These are phyloP conservation scores for Leptopilina boulardi DNA, from an alignment of 1,140 invertebrate species.

Conservation along the genomic window DNA sequence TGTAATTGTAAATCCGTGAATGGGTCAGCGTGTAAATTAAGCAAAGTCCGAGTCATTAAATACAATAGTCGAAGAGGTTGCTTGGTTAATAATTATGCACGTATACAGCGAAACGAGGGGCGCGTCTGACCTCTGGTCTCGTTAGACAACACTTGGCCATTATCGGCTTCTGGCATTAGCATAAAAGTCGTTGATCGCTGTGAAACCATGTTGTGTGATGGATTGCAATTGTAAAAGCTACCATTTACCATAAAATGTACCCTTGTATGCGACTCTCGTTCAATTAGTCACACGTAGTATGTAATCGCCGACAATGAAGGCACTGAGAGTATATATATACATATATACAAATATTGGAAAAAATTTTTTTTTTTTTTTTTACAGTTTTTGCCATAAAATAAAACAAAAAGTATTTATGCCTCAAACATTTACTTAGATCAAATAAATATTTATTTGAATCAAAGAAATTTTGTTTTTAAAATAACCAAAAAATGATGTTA, in stretches of 20 bases:
- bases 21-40: conserved; percentile 1
- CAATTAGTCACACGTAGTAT: conserved; percentile 30
- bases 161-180: conserved; percentile 47
- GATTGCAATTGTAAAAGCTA: conserved; percentile 42
- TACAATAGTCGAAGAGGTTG: conserved; percentile 19
- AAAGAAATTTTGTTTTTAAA: too few relatives aligned
- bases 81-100: conserved; percentile 1
- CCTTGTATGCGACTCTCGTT: conserved; percentile 22
- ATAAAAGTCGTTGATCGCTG: conserved; percentile 38
- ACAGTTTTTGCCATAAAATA: too few relatives aligned
- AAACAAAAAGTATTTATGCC: too few relatives aligned
- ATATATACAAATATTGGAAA: too few relatives aligned
- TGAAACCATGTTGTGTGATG: conserved; percentile 38
- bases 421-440: too few relatives aligned
- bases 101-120: conserved; percentile 38
- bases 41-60: conserved; percentile 5
- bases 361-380: too few relatives aligned
- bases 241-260: conserved; percentile 24
- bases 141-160: conserved; percentile 45
- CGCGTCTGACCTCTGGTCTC: conserved; percentile 53
- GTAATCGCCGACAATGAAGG: conserved; percentile 14
- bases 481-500: too few relatives aligned
- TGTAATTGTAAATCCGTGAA: conserved; percentile 16
- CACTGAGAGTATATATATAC: background rate
- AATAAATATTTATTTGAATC: too few relatives aligned